Percentiles rank a stretch among this genome's conserved stretches.
These are phyloP conservation scores for Sphaeridia pumilis DNA, from an alignment of 2,888 invertebrate genomes.

Conservation along the genomic window DNA sequence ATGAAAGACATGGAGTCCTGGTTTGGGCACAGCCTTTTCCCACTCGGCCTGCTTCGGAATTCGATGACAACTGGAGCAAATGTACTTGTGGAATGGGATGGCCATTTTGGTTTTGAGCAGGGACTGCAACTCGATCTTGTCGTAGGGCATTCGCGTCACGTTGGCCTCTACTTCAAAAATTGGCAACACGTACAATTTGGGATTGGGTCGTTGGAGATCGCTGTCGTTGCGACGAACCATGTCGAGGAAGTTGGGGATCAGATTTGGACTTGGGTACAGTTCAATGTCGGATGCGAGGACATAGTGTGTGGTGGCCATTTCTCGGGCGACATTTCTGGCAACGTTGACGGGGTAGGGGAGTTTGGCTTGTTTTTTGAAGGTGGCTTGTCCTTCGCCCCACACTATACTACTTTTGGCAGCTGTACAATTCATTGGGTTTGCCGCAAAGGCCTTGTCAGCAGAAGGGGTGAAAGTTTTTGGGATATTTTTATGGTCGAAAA, in stretches of 20 bases:
- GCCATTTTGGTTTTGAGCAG: conserved; percentile 67
- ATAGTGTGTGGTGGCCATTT: conserved; percentile 68
- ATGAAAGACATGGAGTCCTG: conserved; percentile 62
- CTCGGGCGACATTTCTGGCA: conserved; percentile 74
- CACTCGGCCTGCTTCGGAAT: conserved; percentile 75
- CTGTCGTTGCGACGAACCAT: conserved; percentile 59
- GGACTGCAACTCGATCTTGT: conserved; percentile 54
- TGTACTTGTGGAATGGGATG: conserved; percentile 81
- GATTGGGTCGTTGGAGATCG: conserved; percentile 40
- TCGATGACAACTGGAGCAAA: conserved; percentile 79
- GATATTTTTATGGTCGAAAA: conserved; percentile 76
- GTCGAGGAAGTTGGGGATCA: conserved; percentile 67
- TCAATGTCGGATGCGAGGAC: conserved; percentile 81
- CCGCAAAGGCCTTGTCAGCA: conserved; percentile 1
- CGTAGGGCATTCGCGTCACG: conserved; percentile 48
- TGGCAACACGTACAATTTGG: conserved; percentile 72
- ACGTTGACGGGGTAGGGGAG: conserved; percentile 82
- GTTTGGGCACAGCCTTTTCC: conserved; percentile 47
- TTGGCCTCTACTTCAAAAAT: conserved; percentile 74
- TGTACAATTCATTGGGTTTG: conserved; percentile 22
- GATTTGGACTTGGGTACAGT: conserved; percentile 73
- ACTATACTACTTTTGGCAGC: not conserved
- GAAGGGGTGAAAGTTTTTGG: conserved; percentile 43
- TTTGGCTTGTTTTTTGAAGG: conserved; percentile 59
- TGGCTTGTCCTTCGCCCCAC: conserved; percentile 50